Conservation (phyloP, 92 coral and sea anemone genomes). For the Umimayanthus kanabou region DNA sequence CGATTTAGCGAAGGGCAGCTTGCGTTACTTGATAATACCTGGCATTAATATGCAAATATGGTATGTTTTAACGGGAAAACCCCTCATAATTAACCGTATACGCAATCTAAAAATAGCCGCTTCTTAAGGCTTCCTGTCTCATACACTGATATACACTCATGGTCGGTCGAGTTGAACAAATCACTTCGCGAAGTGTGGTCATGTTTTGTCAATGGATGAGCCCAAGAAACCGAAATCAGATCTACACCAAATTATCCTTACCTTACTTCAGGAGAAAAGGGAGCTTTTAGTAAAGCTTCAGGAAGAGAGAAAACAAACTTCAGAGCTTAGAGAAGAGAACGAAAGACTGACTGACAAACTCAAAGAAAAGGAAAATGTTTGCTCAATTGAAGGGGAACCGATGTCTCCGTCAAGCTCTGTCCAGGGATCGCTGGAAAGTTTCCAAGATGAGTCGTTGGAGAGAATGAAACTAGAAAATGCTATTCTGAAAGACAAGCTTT, state of each 20-base stretch:
- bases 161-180: slow-evolving; percentile 8
- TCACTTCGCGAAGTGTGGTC: slow-evolving; percentile 31
- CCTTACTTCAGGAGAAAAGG: slow-evolving; percentile 55
- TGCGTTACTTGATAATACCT: neutral
- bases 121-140: slow-evolving; percentile 13
- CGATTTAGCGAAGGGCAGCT: neutral
- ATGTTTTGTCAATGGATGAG: slow-evolving; percentile 45
- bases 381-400: neutral
- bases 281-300: slow-evolving; percentile 57
- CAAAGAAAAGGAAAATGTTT: slow-evolving; percentile 39
- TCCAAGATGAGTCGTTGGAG: neutral
- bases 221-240: slow-evolving; percentile 33
- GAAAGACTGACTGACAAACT: slow-evolving; percentile 48
- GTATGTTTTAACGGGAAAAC: slow-evolving; percentile 3
- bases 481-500: slow-evolving; percentile 40
- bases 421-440: slow-evolving; percentile 2
- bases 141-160: neutral
- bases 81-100: neutral
- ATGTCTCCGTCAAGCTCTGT: neutral
- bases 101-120: slow-evolving; percentile 29
- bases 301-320: slow-evolving; percentile 58
- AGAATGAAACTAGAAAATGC: slow-evolving; percentile 15
- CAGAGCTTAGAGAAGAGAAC: slow-evolving; percentile 58
- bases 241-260: slow-evolving; percentile 38
- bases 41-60: neutral